Evolutionary conservation across 2,797 vertebrate genomes (phyloP), one percentile per base, ranked within the genome.

Genomic region (Falco naumanni): DNA sequence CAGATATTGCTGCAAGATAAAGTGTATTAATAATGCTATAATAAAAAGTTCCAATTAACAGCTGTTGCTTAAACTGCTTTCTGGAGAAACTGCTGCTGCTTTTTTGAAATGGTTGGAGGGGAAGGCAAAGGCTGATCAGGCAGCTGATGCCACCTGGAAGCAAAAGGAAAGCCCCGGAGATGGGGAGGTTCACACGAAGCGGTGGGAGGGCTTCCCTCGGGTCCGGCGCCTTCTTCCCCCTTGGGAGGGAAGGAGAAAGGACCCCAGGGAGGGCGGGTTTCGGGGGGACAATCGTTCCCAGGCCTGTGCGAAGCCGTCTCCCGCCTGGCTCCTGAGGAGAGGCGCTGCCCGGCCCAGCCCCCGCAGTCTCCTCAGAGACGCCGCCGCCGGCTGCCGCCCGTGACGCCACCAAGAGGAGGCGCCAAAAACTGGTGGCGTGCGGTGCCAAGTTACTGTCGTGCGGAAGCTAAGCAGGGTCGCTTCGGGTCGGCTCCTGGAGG

Each of bases 11-110:
- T 87, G 84, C 21, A 2, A 93, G 72, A 70, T 60, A 45, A 96
- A 87, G 31, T 85, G 91, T 91, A 72, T 96, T 93, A 76, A 83
- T 90, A 61, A 83, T 41, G 54, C 87, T 84, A 37, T 84, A 85
- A 91, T 88, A 54, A 88, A 76, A 85, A 72, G 60, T 69, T 95
- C 88, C 90, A 59, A 7, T 68, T 81, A 64, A 81, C 10, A 65
- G 29, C 65, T 50, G 56, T 48, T 57, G 3, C 61, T 93, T 74
- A 16, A 54, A 29, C 18, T 16, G 8, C 28, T 70, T 88, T 18
- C 12, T 47, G 5, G 61, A 37, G 72, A 56, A 88, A 21, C 18
- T 8, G 4, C 39, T 26, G 51, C 29, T 0, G 3, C 1, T 51
- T 39, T 17, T 6, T 34, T 34, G 34, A 34, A 34, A 5, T 13